A percentile compares a stretch with the other conserved stretches of the same genome.
Conservation (phyloP, 2,888 invertebrate genomes). For the Melikaiella ostensackeni region DNA sequence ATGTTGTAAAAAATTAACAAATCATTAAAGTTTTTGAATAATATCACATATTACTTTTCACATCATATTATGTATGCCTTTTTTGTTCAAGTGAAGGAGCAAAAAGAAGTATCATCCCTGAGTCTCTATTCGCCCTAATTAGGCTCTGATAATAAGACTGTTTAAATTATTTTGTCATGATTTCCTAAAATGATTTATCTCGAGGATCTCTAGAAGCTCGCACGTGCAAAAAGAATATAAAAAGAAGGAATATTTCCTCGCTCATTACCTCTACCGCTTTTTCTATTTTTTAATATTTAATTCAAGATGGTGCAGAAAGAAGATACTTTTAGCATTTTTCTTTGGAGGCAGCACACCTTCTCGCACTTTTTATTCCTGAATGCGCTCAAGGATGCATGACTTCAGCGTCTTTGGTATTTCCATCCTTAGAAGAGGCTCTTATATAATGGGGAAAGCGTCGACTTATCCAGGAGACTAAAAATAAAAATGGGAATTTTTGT, state of each 20-base stretch:
- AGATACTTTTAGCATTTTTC: constrained; percentile 7
- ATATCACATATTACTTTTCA: too few relatives aligned
- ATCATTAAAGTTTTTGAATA: too few relatives aligned
- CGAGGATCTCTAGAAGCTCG: not conserved
- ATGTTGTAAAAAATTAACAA: too few relatives aligned
- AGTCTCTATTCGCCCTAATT: too few relatives aligned
- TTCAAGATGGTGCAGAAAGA: not conserved
- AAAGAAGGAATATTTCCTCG: not conserved
- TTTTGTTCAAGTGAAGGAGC: too few relatives aligned
- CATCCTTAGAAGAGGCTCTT: constrained; percentile 15
- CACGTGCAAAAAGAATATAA: not conserved
- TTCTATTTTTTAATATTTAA: not conserved
- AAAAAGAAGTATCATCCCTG: too few relatives aligned
- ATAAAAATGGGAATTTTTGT: constrained; percentile 23
- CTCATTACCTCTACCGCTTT: not conserved
- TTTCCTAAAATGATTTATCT: not conserved
- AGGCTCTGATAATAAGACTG: too few relatives aligned
- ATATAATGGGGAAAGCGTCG: constrained; percentile 16
- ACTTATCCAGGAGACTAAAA: not conserved
- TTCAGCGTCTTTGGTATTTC: constrained; percentile 16
- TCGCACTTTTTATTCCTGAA: constrained; percentile 26
- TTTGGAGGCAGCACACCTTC: constrained; percentile 15
- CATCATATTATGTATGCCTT: too few relatives aligned
- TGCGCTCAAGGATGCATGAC: constrained; percentile 29
- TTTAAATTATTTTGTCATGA: not conserved